phyloP scores from a whole-genome alignment of 2,888 invertebrate species.

The Eupithecia centaureata region DNA sequence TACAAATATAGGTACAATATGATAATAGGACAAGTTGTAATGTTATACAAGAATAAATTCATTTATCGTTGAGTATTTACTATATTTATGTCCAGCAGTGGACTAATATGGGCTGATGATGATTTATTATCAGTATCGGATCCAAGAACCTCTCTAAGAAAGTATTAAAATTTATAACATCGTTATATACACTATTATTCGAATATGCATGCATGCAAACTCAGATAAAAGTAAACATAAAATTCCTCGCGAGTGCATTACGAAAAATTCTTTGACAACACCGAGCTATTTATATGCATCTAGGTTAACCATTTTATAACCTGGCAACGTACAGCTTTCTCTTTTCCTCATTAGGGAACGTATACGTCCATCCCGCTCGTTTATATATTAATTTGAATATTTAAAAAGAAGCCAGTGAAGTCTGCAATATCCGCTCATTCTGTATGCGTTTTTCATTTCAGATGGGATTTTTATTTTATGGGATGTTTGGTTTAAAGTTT shows the following conservation, averaged over 20 bases:
- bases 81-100: no score
- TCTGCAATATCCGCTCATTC: constrained; percentile 65
- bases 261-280: constrained; percentile 35
- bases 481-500: constrained; percentile 40
- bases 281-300: constrained; percentile 49
- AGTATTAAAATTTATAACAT: not conserved
- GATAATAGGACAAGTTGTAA: no score
- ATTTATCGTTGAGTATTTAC: no score
- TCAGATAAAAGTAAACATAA: not conserved
- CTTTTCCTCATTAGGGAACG: constrained; percentile 12
- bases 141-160: not conserved
- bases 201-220: not conserved
- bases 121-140: no score
- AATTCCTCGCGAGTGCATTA: constrained; percentile 21
- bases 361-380: constrained; percentile 42
- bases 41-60: no score
- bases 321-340: constrained; percentile 13
- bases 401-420: constrained; percentile 58
- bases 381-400: constrained; percentile 71
- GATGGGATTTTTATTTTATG: constrained; percentile 49
- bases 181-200: not conserved
- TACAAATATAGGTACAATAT: no score
- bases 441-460: constrained; percentile 61
- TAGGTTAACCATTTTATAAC: constrained; percentile 48
- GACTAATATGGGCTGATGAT: no score